Base-by-base conservation (phyloP, 2,888 invertebrate genomes). In the Diachrysia chrysitis region DNA sequence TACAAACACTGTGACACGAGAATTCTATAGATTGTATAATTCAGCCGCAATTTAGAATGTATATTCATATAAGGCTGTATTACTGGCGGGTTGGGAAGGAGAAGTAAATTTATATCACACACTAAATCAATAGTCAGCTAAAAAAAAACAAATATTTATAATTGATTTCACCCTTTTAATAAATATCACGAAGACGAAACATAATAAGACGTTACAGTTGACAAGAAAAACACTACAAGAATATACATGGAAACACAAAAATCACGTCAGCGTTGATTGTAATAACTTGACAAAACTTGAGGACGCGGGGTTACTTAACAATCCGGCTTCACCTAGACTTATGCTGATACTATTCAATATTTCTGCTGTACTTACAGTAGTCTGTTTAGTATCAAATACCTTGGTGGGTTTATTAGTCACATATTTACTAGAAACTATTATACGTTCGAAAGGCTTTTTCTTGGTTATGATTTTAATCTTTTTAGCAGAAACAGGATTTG, bases 341-440 rank as follows among this genome's bases (percentile, higher is more conserved):
- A 67, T 21, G 3, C 51, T 66, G 32, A 68, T 48, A 17, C 60
- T 66, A n/a, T 64, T 10, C 23, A 75, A 42, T 48, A 74, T n/a
- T 42, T 64, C 58, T 63, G 55, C 54, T 17, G 61, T 69, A 6
- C 48, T 54, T 0, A 69, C 4, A 0, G 10, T 57, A 1, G 48
- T 63, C 51, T 35, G 25, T 25, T 58, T 35, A 3, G 19, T 6
- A 42, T 56, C 21, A 9, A 59, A 21, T 12, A 19, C n/a, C 17
- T 32, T 62, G 16, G 6, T 46, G 1, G 25, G 21, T 32, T 56
- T 37, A 56, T 58, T 56, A 17, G 53, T 5, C 23, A 16, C 3
- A 54, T 75, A 74, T 23, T 64, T 78, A 69, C 48, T 64, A 29
- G 61, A 62, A 23, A 75, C 54, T 62, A 78, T 73, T 62, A 48